phyloP scores from a whole-genome alignment of 2,113 vertebrate species.

The Corvus cornix region DNA sequence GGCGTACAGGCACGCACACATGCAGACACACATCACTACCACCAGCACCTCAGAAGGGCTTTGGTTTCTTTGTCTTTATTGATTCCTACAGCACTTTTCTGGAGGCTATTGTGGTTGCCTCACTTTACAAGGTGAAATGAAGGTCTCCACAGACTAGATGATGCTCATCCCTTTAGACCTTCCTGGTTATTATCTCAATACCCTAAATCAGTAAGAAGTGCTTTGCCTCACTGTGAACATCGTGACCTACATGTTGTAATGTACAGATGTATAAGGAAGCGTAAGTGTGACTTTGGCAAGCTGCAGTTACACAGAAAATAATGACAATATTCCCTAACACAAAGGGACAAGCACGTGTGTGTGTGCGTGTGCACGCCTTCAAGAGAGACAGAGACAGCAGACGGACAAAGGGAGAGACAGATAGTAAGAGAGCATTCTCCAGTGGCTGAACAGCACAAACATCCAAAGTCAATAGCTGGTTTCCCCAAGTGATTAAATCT shows the following conservation, averaged over 20 bases:
- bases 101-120: slow-evolving; percentile 55
- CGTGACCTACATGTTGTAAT: slow-evolving; percentile 29
- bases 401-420: accelerated
- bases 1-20: neutral
- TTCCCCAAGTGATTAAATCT: slow-evolving; percentile 81
- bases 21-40: neutral
- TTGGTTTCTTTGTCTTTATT: slow-evolving; percentile 72
- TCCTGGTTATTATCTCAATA: slow-evolving; percentile 1
- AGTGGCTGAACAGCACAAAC: slow-evolving; percentile 71
- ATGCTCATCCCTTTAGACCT: slow-evolving; percentile 42
- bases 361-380: accelerated
- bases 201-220: slow-evolving; percentile 51
- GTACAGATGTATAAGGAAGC: slow-evolving; percentile 77
- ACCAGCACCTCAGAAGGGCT: slow-evolving; percentile 60
- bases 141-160: slow-evolving; percentile 49
- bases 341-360: neutral
- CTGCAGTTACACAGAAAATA: slow-evolving; percentile 72
- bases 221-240: neutral
- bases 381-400: neutral
- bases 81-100: slow-evolving; percentile 66
- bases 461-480: slow-evolving; percentile 76
- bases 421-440: slow-evolving; percentile 59
- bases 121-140: slow-evolving; percentile 82
- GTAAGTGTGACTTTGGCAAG: slow-evolving; percentile 46
- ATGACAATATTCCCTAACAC: neutral